phyloP scores from a whole-genome alignment of 2,113 vertebrate genomes.

The Lophochroa leadbeateri region DNA sequence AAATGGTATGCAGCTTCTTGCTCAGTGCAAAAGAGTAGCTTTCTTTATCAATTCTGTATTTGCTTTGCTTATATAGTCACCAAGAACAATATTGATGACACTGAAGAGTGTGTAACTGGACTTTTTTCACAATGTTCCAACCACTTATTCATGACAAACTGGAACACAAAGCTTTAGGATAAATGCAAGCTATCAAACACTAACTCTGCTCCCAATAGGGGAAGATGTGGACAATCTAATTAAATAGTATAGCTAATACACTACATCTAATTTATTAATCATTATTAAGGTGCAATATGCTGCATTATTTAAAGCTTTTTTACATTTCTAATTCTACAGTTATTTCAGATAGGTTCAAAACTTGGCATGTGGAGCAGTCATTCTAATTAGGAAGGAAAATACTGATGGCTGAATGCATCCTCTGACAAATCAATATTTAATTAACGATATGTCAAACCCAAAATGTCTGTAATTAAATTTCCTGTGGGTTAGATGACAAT shows the following conservation, averaged over 20 bases:
- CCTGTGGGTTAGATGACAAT: not conserved
- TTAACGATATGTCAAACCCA: constrained; percentile 65
- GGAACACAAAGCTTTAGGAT: not conserved
- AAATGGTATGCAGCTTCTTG: not conserved
- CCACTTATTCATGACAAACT: not conserved
- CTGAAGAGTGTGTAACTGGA: not conserved
- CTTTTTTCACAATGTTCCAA: not conserved
- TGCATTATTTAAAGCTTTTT: constrained; percentile 57
- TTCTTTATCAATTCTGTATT: not conserved
- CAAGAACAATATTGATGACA: not conserved
- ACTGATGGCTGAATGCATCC: constrained; percentile 14
- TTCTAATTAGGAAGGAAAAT: constrained; percentile 66
- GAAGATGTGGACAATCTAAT: not conserved
- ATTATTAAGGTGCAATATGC: constrained; percentile 31
- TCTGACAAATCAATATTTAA: constrained; percentile 77
- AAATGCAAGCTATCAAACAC: not conserved
- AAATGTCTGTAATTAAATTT: constrained; percentile 34
- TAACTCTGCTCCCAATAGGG: not conserved
- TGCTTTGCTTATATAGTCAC: not conserved
- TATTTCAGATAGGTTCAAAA: constrained; percentile 51
- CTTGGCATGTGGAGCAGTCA: constrained; percentile 18
- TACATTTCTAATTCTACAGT: constrained; percentile 20
- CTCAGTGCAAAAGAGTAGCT: not conserved
- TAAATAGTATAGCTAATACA: not conserved
- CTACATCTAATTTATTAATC: constrained; percentile 54